Conservation (phyloP, 2,888 invertebrate species). For the Conus canariensis region DNA sequence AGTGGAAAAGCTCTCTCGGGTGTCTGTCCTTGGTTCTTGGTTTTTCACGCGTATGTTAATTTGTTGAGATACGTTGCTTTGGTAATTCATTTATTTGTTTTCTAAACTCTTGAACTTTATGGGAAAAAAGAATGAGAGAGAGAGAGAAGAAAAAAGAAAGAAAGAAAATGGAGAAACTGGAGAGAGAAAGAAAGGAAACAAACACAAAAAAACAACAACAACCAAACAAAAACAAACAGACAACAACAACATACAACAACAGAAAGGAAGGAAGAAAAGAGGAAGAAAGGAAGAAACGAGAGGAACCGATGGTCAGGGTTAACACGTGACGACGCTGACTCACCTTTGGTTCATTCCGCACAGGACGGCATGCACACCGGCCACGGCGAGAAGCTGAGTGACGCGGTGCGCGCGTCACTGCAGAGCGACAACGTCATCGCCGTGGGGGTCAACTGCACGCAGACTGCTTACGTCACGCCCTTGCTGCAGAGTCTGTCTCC, state of each 20-base stretch:
- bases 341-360: too few species aligned
- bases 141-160: too few species aligned
- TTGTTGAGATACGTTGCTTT: too few species aligned
- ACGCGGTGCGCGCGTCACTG: slow-evolving; percentile 82
- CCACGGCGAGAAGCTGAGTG: slow-evolving; percentile 89
- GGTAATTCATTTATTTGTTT: too few species aligned
- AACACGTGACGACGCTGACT: too few species aligned
- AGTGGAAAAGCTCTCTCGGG: too few species aligned
- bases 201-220: not conserved
- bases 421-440: slow-evolving; percentile 88
- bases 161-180: not conserved
- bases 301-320: too few species aligned
- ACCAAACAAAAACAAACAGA: not conserved
- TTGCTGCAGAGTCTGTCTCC: slow-evolving; percentile 81
- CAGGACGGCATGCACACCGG: slow-evolving; percentile 85
- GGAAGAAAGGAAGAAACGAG: too few species aligned
- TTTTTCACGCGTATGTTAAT: too few species aligned
- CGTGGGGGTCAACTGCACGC: slow-evolving; percentile 93
- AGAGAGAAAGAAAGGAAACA: not conserved
- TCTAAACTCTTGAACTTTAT: too few species aligned
- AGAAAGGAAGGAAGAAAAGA: not conserved
- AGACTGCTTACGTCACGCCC: slow-evolving; percentile 84
- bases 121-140: too few species aligned
- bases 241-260: not conserved
- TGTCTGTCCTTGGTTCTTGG: too few species aligned